Evolutionary conservation across 2,888 invertebrate genomes (phyloP), one percentile per base, ranked within the genome.

Genomic region (Lasioglossum calceatum): DNA sequence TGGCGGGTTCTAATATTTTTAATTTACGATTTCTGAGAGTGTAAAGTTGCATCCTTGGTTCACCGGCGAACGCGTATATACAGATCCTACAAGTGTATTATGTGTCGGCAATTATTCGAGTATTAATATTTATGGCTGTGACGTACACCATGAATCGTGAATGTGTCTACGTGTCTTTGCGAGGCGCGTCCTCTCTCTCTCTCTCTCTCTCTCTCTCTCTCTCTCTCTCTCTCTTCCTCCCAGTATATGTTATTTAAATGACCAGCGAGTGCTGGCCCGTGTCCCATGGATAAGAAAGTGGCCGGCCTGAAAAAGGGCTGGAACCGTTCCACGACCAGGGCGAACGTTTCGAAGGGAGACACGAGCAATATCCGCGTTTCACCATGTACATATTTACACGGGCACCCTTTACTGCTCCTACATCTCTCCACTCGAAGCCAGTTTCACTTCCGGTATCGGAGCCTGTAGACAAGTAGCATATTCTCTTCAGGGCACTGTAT

Each of bases 81-180:
- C 8, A 23, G 50, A 54, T 54, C 27, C 42, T 81, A 64, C 47
- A 44, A 67, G 70, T 76, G 50, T 79, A 82, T 61, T 76, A 47
- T 58, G 75, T 81, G 73, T 73, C 73, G 61, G 61, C 47, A 77
- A 72, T 74, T 76, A 80, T 42, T 70, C 75, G 58, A 64, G 64
- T 64, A 86, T 87, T 73, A 76, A 81, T 87, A 78, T 79, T 82
- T 84, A 80, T 78, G 87, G 87, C 87, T 87, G 87, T 87, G 87
- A 87, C 71, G 83, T 86, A 36, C 71, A 85, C 72, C 72, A 78
- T 78, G 85, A 79, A 77, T 79, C 72, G 79, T 85, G 73, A 84
- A 84, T 77, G 75, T 79, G 32, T 47, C 32, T 47, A 79, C 75
- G 72, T 72, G 79, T 72, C 79, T 76, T 79, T 64, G 14, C 79